Evolutionary conservation across 2,888 invertebrate species (phyloP), one percentile per base, ranked within the genome.

Genomic region (Busseola fusca): DNA sequence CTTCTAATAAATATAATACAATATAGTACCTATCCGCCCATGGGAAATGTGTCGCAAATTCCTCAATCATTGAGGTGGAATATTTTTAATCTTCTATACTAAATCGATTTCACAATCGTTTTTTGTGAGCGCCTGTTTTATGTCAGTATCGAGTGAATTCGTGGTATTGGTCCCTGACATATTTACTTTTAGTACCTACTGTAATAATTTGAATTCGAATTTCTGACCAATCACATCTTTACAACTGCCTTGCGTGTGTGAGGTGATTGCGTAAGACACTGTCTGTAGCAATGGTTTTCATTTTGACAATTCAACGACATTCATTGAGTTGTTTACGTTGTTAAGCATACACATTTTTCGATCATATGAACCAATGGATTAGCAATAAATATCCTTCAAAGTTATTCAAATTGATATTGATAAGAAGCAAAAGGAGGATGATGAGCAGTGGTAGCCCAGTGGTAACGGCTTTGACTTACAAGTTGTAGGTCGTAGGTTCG

Each of bases 51-150:
- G 86, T 85, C 83, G 59, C 79, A 84, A 83, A 84, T 85, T 80
- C 78, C 81, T 81, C 81, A 83, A 88, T 86, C 83, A 84, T 78
- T 72, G 75, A 78, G 65, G 68, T 74, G 81, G 78, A 80, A 78
- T 88, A 86, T 86, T 87, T 87, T 85, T 83, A 87, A 84, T 86
- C 66, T 82, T 82, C 72, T 78, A 78, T 72, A 87, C 81, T 85
- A 80, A 86, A 87, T 85, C 81, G 84, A 86, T 88, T 86, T 83
- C 78, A 76, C 81, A 85, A 87, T 85, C 84, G 79, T n/a, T 86
- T 82, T 86, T 78, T 77, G 76, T 83, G 82, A 78, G 80, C 80
- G 72, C 81, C 87, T 87, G 87, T 84, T 86, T 81, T 77, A 69
- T 84, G 81, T 88, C 84, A 77, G 72, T 72, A 74, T 76, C 75